Evolutionary conservation across 2,888 invertebrate species (phyloP).

Genomic region (Eudemis profundana): DNA sequence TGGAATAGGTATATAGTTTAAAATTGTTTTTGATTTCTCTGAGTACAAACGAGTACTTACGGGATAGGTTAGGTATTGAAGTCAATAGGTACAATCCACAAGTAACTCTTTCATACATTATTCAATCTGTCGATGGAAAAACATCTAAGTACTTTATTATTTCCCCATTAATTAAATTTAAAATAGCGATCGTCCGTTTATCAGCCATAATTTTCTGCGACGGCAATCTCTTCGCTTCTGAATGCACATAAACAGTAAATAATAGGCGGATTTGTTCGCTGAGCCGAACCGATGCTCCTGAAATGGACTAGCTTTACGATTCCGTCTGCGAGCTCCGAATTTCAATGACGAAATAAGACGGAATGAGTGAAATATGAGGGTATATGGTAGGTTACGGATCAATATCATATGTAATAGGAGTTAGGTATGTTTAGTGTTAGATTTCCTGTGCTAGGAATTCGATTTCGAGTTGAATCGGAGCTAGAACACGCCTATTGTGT

Average conservation of each 20-base stretch:
- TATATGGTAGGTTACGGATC: constrained; percentile 31
- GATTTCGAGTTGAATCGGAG: constrained; percentile 30
- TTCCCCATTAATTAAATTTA: constrained; percentile 8
- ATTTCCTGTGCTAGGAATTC: constrained; percentile 32
- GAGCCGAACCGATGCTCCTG: constrained; percentile 34
- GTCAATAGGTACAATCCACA: no score
- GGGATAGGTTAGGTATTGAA: no score
- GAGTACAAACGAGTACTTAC: neutral
- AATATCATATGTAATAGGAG: constrained; percentile 33
- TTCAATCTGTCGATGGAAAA: no score
- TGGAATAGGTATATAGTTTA: neutral
- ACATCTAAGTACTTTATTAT: no score
- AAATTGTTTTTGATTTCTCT: neutral
- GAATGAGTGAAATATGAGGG: constrained; percentile 42
- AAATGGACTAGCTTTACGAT: constrained; percentile 42
- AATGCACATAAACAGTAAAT: constrained; percentile 40
- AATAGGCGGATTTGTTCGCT: constrained; percentile 37
- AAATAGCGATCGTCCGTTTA: constrained; percentile 18
- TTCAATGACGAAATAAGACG: constrained; percentile 38
- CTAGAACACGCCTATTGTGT: constrained; percentile 29
- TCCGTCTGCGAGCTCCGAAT: constrained; percentile 40
- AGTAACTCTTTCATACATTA: no score
- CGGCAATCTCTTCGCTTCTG: constrained; percentile 19
- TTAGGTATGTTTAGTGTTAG: constrained; percentile 27
- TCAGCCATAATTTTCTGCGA: constrained; percentile 15